Evolutionary conservation across 1,140 invertebrate species (phyloP).

Genomic region (Monomorium pharaonis): DNA sequence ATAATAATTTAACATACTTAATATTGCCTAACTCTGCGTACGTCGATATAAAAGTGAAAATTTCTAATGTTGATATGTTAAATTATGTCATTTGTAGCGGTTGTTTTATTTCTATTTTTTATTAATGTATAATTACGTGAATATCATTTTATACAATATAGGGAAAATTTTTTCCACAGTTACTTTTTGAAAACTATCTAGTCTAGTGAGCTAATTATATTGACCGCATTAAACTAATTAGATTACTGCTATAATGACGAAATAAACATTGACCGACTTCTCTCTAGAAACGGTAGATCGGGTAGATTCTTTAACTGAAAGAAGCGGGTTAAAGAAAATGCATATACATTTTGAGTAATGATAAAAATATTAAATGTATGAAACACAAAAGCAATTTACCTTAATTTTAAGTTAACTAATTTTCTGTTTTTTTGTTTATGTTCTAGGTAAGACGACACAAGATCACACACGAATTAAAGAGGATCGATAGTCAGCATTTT

Average conservation of each 20-base stretch:
- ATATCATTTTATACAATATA: neutral
- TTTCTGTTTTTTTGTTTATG: neutral
- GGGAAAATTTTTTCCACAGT: neutral
- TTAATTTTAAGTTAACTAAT: neutral
- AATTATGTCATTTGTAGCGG: neutral
- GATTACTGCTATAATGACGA: conserved; percentile 15
- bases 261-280: conserved; percentile 16
- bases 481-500: neutral
- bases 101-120: neutral
- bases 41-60: neutral
- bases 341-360: neutral
- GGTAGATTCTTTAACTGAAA: neutral
- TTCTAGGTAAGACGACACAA: conserved; percentile 40
- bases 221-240: neutral
- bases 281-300: neutral
- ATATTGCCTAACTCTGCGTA: neutral
- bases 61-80: neutral
- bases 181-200: neutral
- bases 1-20: neutral
- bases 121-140: neutral
- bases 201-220: conserved; percentile 22
- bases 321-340: neutral
- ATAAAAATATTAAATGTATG: neutral
- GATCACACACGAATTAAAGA: neutral
- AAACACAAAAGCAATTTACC: neutral